Evolutionary conservation across 1,140 invertebrate species (phyloP), one percentile per base, ranked within the genome.

Genomic region (Neodiprion fabricii): DNA sequence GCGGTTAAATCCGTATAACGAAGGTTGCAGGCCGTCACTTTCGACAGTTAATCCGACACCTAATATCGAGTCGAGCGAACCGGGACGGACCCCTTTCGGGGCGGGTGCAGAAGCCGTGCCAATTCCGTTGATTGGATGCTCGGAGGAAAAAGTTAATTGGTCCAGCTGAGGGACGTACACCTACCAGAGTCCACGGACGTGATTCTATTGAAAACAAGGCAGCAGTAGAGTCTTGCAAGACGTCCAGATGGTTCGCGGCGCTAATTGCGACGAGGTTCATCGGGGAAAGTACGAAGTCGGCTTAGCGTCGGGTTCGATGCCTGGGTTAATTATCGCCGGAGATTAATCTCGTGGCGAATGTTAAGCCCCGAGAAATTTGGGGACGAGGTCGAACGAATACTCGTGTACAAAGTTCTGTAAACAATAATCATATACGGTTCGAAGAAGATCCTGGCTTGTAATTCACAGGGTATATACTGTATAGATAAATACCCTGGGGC

Each of bases 31-130:
- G 61, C 74, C 49, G 80, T 81, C 81, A 72, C 76, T 76, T 79
- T 79, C 77, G 83, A 83, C 81, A 76, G 79, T 84, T 85, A 84
- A 84, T 85, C 80, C 79, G 71, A 68, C 76, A 78, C 78, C 82
- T 84, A 84, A 85, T 83, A 85, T 84, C 80, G 78, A 76, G 78
- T 61, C 53, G 77, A 77, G 76, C 79, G 73, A 81, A 74, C 80
- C 77, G 78, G 75, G 78, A 70, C 65, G 50, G 75, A 73, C 77
- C 79, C 75, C 81, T 79, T 80, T 80, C 79, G 66, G 73, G 77
- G 69, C 28, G 76, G 77, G 11, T 61, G 28, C 28, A 40, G n/a
- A 61, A 61, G 53, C 53, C 53, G 11, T 61, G 53, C 53, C 53
- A 61, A 61, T 61, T 61, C 53, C 11, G 53, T 17, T 61, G 53